phyloP scores from a whole-genome alignment of 2,113 vertebrate genomes.

The Penelope pileata region DNA sequence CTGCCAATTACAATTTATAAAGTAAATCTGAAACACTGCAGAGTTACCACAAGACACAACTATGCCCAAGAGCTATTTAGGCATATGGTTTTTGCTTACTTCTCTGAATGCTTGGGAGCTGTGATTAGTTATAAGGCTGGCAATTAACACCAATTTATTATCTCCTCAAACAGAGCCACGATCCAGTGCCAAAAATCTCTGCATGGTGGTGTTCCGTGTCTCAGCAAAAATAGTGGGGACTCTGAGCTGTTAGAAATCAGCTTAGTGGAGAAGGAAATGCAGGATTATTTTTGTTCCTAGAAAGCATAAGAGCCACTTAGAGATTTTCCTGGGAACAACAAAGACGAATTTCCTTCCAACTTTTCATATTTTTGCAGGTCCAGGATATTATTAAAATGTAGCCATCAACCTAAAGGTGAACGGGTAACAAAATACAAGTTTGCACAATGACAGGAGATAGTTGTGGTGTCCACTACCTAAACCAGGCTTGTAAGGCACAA shows the following conservation, averaged over 20 bases:
- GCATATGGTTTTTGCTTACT: not conserved
- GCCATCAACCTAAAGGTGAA: not conserved
- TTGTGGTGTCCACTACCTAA: not conserved
- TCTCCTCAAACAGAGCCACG: not conserved
- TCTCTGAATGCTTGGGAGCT: not conserved
- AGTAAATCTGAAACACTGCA: not conserved
- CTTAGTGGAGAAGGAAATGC: not conserved
- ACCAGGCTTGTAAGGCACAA: not conserved
- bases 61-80: not conserved
- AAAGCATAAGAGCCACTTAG: not conserved
- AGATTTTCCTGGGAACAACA: not conserved
- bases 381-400: not conserved
- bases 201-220: not conserved
- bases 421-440: not conserved
- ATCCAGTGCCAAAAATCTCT: not conserved
- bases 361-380: not conserved
- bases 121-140: not conserved
- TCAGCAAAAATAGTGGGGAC: not conserved
- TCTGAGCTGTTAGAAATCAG: not conserved
- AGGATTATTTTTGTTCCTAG: not conserved
- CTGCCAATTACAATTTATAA: not conserved
- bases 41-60: not conserved
- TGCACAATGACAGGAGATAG: not conserved
- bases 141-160: not conserved
- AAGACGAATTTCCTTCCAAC: not conserved